phyloP scores from a whole-genome alignment of 2,888 invertebrate genomes.

The Galerucella pusilla region DNA sequence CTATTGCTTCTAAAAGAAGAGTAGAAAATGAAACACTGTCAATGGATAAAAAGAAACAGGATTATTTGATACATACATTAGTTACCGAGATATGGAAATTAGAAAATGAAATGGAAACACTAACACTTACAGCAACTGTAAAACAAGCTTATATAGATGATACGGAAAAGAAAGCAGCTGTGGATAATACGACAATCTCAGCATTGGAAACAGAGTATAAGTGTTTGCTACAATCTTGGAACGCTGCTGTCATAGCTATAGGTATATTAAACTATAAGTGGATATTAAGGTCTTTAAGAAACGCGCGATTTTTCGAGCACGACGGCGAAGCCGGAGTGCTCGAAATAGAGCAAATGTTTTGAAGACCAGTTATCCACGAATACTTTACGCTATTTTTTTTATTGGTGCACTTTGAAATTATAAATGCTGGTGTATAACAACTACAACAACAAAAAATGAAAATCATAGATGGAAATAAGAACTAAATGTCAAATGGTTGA shows the following conservation, averaged over 20 bases:
- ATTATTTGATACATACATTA: slow-evolving; percentile 5
- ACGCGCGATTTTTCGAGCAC: too few relatives aligned
- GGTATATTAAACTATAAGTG: background rate
- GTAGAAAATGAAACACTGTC: background rate
- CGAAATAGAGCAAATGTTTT: background rate
- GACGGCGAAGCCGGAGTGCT: too few relatives aligned
- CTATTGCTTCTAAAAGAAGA: background rate
- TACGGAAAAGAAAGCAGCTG: background rate
- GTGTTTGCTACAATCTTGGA: slow-evolving; percentile 3
- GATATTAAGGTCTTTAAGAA: too few relatives aligned
- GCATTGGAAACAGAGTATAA: slow-evolving; percentile 10
- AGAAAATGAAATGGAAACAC: slow-evolving; percentile 11
- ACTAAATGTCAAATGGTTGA: too few relatives aligned
- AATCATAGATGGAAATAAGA: too few relatives aligned
- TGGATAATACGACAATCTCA: background rate
- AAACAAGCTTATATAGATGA: slow-evolving; percentile 5
- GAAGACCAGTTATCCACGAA: background rate
- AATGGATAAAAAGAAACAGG: slow-evolving; percentile 5
- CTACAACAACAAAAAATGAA: too few relatives aligned
- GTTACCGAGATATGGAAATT: slow-evolving; percentile 1
- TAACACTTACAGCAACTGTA: background rate
- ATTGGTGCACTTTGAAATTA: too few relatives aligned
- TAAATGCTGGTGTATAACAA: too few relatives aligned
- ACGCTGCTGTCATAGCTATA: background rate
- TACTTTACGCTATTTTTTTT: too few relatives aligned